phyloP scores from a whole-genome alignment of 2,797 vertebrate genomes.

The Masticophis lateralis region DNA sequence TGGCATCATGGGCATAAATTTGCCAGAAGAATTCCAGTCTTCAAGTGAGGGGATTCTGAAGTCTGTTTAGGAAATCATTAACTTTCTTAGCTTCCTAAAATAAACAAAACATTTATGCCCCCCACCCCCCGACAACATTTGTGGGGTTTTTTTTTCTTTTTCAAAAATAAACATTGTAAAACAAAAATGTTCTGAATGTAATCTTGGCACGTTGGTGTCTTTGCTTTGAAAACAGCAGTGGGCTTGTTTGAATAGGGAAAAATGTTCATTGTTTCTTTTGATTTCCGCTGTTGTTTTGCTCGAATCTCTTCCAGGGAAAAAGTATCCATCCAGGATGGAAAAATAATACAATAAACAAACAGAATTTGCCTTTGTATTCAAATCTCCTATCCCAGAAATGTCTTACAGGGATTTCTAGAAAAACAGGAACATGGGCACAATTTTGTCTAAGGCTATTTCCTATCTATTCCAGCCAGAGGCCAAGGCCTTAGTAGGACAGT shows the following conservation, averaged over 20 bases:
- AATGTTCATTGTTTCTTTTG: neutral
- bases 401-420: neutral
- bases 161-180: constrained; percentile 40
- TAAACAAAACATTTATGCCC: constrained; percentile 20
- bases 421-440: neutral
- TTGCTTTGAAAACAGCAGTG: constrained; percentile 7
- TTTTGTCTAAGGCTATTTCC: neutral
- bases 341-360: neutral
- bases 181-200: neutral
- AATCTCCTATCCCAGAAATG: neutral
- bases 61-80: constrained; percentile 69
- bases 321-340: neutral
- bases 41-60: constrained; percentile 45
- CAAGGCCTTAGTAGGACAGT: neutral
- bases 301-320: neutral
- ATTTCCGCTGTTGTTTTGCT: neutral
- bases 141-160: neutral
- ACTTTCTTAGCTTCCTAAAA: constrained; percentile 53
- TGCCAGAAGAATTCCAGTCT: constrained; percentile 20
- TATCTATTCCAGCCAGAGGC: neutral
- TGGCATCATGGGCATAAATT: neutral
- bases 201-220: neutral
- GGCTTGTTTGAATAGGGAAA: neutral
- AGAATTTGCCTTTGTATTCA: neutral
- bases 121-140: constrained; percentile 26